These are phyloP conservation scores for Fistularia tabacaria DNA, from an alignment of 2,797 vertebrate genomes.

Conservation along the genomic window DNA sequence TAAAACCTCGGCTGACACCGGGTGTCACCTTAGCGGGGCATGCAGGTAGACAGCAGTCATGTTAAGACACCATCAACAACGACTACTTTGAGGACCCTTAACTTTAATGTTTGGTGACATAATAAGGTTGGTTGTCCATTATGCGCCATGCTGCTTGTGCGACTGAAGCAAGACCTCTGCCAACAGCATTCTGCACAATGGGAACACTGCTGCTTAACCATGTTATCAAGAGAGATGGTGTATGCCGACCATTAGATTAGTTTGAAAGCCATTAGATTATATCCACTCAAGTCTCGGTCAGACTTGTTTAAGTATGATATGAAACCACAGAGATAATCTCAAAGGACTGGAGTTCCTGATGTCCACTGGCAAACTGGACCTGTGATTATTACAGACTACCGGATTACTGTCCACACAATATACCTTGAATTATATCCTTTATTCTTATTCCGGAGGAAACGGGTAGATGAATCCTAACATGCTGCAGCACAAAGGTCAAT, in stretches of 20 bases:
- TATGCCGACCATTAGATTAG: conserved; percentile 57
- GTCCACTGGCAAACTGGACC: conserved; percentile 6
- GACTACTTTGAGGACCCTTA: conserved; percentile 47
- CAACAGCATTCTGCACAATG: conserved; percentile 37
- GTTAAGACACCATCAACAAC: conserved; percentile 33
- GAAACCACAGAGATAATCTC: conserved; percentile 24
- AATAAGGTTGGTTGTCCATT: conserved; percentile 62
- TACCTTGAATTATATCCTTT: too few species aligned
- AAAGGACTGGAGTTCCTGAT: conserved; percentile 17
- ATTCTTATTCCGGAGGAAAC: too few species aligned
- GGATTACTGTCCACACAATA: too few species aligned
- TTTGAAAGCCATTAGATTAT: conserved; percentile 50
- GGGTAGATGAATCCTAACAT: too few species aligned
- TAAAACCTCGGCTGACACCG: conserved; percentile 19
- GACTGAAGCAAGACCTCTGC: conserved; percentile 52
- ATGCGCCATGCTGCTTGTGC: conserved; percentile 27
- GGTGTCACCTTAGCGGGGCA: conserved; percentile 23
- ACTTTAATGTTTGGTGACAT: conserved; percentile 64
- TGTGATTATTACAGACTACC: background rate
- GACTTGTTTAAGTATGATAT: conserved; percentile 37
- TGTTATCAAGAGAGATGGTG: conserved; percentile 40
- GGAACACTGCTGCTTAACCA: conserved; percentile 47
- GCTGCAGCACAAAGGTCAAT: too few species aligned
- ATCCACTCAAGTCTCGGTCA: conserved; percentile 48
- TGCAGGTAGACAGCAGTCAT: conserved; percentile 54